These are phyloP conservation scores for Strigops habroptila DNA, from an alignment of 2,113 vertebrate genomes.

Conservation along the genomic window DNA sequence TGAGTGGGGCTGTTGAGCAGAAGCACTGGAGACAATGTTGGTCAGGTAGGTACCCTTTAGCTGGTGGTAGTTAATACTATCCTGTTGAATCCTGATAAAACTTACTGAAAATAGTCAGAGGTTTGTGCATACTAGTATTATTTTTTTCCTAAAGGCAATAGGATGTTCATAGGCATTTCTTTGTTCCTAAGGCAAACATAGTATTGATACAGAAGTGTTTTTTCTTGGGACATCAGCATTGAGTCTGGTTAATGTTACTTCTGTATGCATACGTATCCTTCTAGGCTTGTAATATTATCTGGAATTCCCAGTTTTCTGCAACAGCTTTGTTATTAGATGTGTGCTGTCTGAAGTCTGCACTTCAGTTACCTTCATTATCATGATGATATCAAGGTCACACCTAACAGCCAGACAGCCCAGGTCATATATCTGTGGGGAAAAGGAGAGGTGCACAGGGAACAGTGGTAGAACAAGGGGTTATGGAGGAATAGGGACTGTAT, in stretches of 20 bases:
- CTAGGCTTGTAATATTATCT: background rate
- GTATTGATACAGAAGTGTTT: background rate
- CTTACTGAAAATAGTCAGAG: background rate
- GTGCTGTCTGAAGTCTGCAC: background rate
- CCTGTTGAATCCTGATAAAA: background rate
- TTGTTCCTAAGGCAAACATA: background rate
- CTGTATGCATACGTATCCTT: background rate
- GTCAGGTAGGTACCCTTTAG: background rate
- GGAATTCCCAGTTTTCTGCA: background rate
- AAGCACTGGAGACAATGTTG: background rate
- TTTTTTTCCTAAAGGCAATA: background rate
- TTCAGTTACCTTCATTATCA: background rate
- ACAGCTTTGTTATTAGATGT: constrained; percentile 6
- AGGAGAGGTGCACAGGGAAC: background rate
- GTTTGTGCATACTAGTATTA: background rate
- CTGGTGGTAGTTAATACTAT: background rate
- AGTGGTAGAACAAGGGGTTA: background rate
- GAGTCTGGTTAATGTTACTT: background rate
- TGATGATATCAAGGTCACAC: background rate
- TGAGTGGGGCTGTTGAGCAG: background rate
- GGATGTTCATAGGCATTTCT: background rate
- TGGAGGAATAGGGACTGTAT: background rate
- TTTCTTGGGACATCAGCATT: background rate
- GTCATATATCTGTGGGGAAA: background rate
- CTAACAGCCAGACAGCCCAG: background rate